Evolutionary conservation across 2,113 vertebrate genomes (phyloP), one percentile per base, ranked within the genome.

Genomic region (Labrus mixtus): DNA sequence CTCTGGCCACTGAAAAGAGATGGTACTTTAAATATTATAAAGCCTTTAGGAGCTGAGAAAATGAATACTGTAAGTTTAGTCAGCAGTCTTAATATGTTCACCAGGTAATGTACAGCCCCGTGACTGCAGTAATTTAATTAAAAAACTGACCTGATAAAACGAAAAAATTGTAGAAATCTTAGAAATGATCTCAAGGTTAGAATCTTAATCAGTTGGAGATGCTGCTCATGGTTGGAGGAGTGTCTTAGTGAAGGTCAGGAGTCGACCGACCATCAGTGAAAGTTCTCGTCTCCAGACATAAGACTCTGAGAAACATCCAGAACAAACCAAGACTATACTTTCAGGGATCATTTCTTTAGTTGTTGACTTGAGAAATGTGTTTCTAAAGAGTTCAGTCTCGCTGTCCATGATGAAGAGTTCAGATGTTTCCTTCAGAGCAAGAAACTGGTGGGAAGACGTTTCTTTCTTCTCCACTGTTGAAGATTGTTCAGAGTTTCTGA

Each of bases 301-400:
- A 73, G 45, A 68, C 10, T 10, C 68, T 58, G 68, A 53, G 23
- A 48, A 39, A 46, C 55, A 39, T 7, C 20, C 57, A 39, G 2
- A 41, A 11, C 50, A 15, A 39, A n/a, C 68, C 72, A 76, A 80
- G 83, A 84, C 74, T 82, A 73, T 79, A 84, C 78, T 88, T 70
- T 83, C 43, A 86, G 76, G 73, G 73, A 86, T 84, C 73, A 84
- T 85, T 87, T 91, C 71, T 87, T 66, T 71, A 89, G 76, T 76
- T 56, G 0, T 5, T 84, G 17, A 87, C 81, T 77, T 70, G 59
- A 64, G 82, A 77, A 79, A 76, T 83, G 79, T 45, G 73, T 83
- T 86, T 84, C 46, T 48, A 76, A 72, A 85, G 70, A 83, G 84
- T 69, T 39, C 46, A n/a, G 84, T 87, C 72, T 83, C 62, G 36